Evolutionary conservation across 2,888 invertebrate species (phyloP).

Genomic region (Noctua janthe): DNA sequence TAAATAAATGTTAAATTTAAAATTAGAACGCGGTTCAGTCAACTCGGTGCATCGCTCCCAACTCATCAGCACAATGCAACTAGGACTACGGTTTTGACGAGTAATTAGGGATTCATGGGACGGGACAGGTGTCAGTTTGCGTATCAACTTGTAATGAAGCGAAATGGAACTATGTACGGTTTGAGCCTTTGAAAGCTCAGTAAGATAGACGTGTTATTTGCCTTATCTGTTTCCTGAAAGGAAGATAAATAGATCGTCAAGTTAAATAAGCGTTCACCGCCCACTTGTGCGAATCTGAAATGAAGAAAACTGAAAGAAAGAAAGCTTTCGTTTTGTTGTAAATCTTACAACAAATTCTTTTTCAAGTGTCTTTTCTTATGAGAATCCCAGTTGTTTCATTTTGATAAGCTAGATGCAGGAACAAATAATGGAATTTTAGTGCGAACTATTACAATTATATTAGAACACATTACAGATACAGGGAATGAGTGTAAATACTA

Average conservation of each 20-base stretch:
- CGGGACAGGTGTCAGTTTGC: conserved; percentile 16
- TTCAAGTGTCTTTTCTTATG: too few species aligned
- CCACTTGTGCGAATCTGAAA: too few species aligned
- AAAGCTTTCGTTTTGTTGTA: too few species aligned
- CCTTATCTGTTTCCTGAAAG: too few species aligned
- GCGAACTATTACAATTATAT: background rate
- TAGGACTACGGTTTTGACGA: conserved; percentile 26
- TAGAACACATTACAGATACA: conserved; percentile 21
- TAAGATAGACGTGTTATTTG: too few species aligned
- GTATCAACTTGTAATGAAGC: background rate
- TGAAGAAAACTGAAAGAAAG: too few species aligned
- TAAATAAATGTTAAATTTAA: conserved; percentile 77
- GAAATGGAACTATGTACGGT: background rate
- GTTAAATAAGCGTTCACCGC: too few species aligned
- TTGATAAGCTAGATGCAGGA: too few species aligned
- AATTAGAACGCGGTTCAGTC: conserved; percentile 79
- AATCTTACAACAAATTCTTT: too few species aligned
- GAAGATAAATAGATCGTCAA: too few species aligned
- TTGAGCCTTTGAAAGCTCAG: background rate
- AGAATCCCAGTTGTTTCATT: too few species aligned
- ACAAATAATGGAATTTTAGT: too few species aligned
- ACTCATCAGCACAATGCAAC: conserved; percentile 55
- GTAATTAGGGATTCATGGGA: background rate
- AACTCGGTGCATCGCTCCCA: conserved; percentile 70
- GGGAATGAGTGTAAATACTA: conserved; percentile 15